Percentiles rank a stretch among this genome's conserved stretches.
Evolutionary conservation across 2,113 vertebrate genomes (phyloP).

Genomic region (Podiceps cristatus): DNA sequence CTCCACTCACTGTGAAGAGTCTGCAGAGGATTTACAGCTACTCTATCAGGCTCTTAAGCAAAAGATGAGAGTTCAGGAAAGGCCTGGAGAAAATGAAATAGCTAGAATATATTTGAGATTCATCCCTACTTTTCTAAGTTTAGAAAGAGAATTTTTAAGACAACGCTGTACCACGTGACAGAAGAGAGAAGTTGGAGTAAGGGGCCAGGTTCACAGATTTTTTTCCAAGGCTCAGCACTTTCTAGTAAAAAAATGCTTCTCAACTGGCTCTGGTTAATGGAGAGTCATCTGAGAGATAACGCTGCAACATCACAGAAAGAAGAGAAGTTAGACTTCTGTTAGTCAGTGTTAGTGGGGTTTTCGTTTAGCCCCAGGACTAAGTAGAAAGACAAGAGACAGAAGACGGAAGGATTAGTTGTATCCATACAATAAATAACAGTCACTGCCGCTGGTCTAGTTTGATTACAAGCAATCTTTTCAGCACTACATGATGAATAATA

Average conservation of each 20-base stretch:
- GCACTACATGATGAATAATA: background rate
- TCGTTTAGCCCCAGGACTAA: background rate
- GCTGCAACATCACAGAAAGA: background rate
- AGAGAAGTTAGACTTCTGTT: background rate
- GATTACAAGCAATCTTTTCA: background rate
- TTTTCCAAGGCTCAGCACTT: background rate
- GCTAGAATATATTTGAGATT: background rate
- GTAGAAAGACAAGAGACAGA: background rate
- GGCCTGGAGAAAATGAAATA: background rate
- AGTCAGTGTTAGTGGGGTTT: background rate
- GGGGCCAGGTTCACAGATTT: background rate
- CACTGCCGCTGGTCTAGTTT: background rate
- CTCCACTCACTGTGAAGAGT: background rate
- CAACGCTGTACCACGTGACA: background rate
- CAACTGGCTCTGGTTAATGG: background rate
- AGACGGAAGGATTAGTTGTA: background rate
- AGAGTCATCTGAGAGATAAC: background rate
- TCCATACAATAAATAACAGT: background rate
- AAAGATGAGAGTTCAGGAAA: background rate
- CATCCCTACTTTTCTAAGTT: background rate
- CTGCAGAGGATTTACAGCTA: background rate
- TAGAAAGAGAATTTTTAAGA: background rate
- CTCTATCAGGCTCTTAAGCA: background rate
- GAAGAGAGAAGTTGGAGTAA: background rate
- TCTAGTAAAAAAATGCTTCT: background rate